Conservation (phyloP, 2,888 invertebrate species). For the Calameuta pallipes region DNA sequence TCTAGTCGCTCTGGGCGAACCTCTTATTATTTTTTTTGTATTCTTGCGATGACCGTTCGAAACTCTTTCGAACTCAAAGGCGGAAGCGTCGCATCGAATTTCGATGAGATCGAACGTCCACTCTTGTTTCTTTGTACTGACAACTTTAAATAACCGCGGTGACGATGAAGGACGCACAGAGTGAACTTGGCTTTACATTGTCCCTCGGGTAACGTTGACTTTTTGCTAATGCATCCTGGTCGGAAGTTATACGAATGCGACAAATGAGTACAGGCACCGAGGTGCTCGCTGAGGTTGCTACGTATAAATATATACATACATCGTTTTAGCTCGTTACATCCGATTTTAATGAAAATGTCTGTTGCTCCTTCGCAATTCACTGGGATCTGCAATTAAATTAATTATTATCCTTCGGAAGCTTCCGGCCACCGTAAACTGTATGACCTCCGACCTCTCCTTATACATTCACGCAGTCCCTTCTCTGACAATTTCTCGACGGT, state of each 20-base stretch:
- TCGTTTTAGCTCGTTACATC: not conserved
- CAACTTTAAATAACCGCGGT: too few relatives aligned
- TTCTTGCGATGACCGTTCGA: not conserved
- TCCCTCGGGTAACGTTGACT: not conserved
- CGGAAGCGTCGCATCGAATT: not conserved
- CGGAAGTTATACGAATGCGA: not conserved
- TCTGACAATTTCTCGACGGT: slow-evolving; percentile 19
- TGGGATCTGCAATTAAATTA: not conserved
- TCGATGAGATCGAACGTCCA: not conserved
- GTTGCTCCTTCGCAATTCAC: not conserved
- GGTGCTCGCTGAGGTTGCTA: not conserved
- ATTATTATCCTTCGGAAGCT: not conserved
- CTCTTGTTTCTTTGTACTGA: not conserved
- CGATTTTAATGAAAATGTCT: not conserved
- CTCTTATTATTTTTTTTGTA: not conserved
- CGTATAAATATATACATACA: not conserved
- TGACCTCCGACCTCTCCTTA: not conserved
- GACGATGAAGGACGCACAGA: not conserved
- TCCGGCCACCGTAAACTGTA: not conserved
- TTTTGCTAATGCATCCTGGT: not conserved
- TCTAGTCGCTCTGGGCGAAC: not conserved
- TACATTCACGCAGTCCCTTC: not conserved
- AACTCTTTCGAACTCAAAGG: not conserved
- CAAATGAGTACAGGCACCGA: slow-evolving; percentile 6
- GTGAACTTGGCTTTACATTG: not conserved